Evolutionary conservation across 2,888 invertebrate species (phyloP).

Genomic region (Ectemnius continuus): DNA sequence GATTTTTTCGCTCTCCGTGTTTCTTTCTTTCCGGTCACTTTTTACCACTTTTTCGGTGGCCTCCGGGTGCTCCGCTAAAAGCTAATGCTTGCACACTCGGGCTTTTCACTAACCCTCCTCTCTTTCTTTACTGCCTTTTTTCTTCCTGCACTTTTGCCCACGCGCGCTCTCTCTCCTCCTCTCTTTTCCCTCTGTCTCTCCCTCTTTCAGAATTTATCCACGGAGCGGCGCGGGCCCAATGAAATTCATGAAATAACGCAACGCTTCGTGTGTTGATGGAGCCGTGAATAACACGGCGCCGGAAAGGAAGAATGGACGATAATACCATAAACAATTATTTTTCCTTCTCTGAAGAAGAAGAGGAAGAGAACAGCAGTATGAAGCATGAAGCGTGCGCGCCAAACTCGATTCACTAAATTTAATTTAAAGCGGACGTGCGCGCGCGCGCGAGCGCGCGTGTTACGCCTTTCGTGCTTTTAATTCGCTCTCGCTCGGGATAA

Average conservation of each 20-base stretch:
- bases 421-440: too few relatives aligned
- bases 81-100: slow-evolving; percentile 56
- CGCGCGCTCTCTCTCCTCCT: slow-evolving; percentile 32
- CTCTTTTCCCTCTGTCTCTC: neutral
- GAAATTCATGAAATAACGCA: slow-evolving; percentile 47
- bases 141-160: slow-evolving; percentile 42
- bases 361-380: neutral
- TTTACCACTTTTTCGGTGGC: slow-evolving; percentile 31
- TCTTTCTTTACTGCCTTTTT: slow-evolving; percentile 29
- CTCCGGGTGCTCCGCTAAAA: slow-evolving; percentile 50
- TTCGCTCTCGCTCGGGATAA: too few relatives aligned
- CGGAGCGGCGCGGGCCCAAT: slow-evolving; percentile 45
- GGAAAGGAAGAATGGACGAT: slow-evolving; percentile 1
- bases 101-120: slow-evolving; percentile 32
- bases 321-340: neutral
- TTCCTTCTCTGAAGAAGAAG: neutral
- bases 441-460: too few relatives aligned
- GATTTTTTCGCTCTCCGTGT: slow-evolving; percentile 56
- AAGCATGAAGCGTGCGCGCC: neutral
- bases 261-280: slow-evolving; percentile 6
- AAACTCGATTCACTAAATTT: too few relatives aligned
- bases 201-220: slow-evolving; percentile 28
- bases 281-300: neutral
- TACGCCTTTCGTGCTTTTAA: too few relatives aligned
- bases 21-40: slow-evolving; percentile 32